phyloP scores from a whole-genome alignment of 2,888 invertebrate genomes.

The Flabesymbios commensalis region DNA sequence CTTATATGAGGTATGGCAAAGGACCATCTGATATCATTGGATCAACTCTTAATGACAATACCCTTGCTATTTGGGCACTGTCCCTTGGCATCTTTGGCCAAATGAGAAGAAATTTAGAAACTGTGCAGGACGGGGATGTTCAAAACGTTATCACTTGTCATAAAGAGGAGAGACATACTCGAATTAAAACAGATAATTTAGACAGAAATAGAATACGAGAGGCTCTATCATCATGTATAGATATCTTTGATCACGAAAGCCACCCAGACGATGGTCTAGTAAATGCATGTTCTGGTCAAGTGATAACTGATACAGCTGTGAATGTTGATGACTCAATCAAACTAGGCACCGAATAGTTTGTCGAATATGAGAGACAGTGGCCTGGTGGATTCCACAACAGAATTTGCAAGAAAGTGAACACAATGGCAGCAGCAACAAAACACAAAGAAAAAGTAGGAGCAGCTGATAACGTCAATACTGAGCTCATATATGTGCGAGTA shows the following conservation, averaged over 20 bases:
- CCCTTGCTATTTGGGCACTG: constrained; percentile 34
- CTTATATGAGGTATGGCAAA: constrained; percentile 40
- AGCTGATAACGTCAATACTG: constrained; percentile 1
- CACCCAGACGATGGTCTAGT: too few relatives aligned
- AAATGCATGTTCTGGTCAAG: not conserved
- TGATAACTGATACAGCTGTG: not conserved
- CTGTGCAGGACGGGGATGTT: not conserved
- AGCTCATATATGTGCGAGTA: constrained; percentile 13
- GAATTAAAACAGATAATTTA: not conserved
- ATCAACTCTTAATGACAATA: constrained; percentile 30
- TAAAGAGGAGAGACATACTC: not conserved
- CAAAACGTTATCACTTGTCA: not conserved
- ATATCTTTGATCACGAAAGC: too few relatives aligned
- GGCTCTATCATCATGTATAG: too few relatives aligned
- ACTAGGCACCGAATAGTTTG: not conserved
- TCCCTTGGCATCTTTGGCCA: constrained; percentile 31
- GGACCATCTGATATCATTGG: constrained; percentile 35
- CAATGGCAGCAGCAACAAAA: not conserved
- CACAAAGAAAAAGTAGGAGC: not conserved
- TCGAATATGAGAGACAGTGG: not conserved
- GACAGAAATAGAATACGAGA: not conserved
- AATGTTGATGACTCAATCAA: not conserved
- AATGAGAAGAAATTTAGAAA: constrained; percentile 1
- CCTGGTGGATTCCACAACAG: not conserved
- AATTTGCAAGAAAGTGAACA: not conserved